Percentiles rank a stretch among this genome's conserved stretches.
Evolutionary conservation across 2,797 vertebrate species (phyloP).

Genomic region (Spea hammondii): DNA sequence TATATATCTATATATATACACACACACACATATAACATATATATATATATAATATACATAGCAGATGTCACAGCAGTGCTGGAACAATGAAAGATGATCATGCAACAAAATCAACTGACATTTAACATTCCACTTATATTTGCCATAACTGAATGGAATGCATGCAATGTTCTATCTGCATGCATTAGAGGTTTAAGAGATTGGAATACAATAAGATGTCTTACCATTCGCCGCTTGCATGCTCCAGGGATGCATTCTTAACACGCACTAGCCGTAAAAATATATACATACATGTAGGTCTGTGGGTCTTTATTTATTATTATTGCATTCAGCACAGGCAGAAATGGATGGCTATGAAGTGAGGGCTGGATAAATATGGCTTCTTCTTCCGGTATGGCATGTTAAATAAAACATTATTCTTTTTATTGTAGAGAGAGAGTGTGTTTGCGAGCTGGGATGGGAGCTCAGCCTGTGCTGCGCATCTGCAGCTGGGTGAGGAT

Average conservation of each 20-base stretch:
- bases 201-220: background rate
- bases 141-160: background rate
- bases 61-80: background rate
- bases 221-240: constrained; percentile 19
- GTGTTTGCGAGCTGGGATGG: constrained; percentile 19
- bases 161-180: background rate
- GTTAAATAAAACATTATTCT: constrained; percentile 60
- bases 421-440: constrained; percentile 50
- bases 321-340: constrained; percentile 39
- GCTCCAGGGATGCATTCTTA: constrained; percentile 28
- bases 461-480: constrained; percentile 51
- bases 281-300: background rate
- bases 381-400: constrained; percentile 72
- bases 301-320: background rate
- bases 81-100: background rate
- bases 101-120: background rate
- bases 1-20: background rate
- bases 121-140: background rate
- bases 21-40: background rate
- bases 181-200: background rate
- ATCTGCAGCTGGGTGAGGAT: constrained; percentile 38
- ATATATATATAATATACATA: background rate
- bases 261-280: background rate
- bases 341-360: constrained; percentile 39
- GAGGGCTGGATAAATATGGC: constrained; percentile 68